A percentile compares a stretch with the other conserved stretches of the same genome.
phyloP scores from a whole-genome alignment of 1,140 invertebrate species.

The Sarcophaga peregrina region DNA sequence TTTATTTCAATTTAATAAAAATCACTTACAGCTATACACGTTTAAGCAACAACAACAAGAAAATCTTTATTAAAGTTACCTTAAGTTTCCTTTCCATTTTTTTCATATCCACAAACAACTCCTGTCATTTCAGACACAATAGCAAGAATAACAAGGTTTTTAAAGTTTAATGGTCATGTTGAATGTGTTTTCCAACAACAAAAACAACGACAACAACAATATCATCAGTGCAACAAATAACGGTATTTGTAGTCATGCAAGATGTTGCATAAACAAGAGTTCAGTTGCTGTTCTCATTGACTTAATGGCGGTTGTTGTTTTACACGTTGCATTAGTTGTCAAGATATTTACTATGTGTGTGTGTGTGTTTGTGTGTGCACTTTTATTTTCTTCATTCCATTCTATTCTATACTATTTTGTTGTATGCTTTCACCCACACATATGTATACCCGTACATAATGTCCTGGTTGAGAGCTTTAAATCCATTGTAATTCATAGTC shows the following conservation, averaged over 20 bases:
- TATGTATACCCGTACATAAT: no score
- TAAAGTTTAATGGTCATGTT: conserved; percentile 10
- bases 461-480: not conserved
- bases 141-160: not conserved
- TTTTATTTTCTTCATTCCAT: not conserved
- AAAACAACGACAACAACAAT: no score
- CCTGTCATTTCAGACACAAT: not conserved
- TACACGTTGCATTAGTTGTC: no score
- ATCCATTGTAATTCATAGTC: not conserved
- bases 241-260: not conserved
- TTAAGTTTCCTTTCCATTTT: no score
- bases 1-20: no score
- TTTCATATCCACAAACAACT: not conserved
- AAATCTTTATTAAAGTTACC: no score
- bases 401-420: no score
- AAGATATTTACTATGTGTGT: no score
- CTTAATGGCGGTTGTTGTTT: not conserved
- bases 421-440: no score
- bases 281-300: not conserved
- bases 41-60: no score
- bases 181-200: not conserved
- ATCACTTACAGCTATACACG: no score
- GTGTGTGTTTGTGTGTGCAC: no score
- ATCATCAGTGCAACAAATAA: not conserved
- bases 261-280: conserved; percentile 6